phyloP scores from a whole-genome alignment of 2,888 invertebrate species.

The Norana najaformis region DNA sequence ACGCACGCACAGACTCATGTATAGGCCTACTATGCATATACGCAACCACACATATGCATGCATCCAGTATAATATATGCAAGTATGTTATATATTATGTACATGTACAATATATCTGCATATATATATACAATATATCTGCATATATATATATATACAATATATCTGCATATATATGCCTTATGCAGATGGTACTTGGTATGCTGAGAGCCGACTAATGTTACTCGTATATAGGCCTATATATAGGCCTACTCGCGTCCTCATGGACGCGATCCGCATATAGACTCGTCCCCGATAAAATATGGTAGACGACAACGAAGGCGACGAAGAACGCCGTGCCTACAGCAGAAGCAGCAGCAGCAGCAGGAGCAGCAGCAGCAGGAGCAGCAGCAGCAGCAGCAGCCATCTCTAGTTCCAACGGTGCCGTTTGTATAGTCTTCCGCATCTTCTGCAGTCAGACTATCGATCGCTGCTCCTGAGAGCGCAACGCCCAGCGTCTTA shows the following conservation, averaged over 20 bases:
- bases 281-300: not conserved
- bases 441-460: not conserved
- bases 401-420: constrained; percentile 3
- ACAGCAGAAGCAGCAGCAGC: not conserved
- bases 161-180: not conserved
- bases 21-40: not conserved
- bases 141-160: not conserved
- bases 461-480: constrained; percentile 5
- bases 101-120: not conserved
- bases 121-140: not conserved
- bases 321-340: not conserved
- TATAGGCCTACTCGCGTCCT: not conserved
- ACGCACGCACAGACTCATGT: too few relatives aligned
- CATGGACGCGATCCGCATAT: not conserved
- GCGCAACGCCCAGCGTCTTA: not conserved
- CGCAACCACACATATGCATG: too few relatives aligned
- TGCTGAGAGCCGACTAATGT: not conserved
- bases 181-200: not conserved
- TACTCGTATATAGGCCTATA: too few relatives aligned
- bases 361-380: not conserved
- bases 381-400: not conserved
- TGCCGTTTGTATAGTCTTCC: constrained; percentile 2
- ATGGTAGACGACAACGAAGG: not conserved
- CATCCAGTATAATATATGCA: too few relatives aligned
- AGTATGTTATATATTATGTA: not conserved